Conservation (phyloP, 2,113 vertebrate genomes). For the Sarotherodon lohbergeri region DNA sequence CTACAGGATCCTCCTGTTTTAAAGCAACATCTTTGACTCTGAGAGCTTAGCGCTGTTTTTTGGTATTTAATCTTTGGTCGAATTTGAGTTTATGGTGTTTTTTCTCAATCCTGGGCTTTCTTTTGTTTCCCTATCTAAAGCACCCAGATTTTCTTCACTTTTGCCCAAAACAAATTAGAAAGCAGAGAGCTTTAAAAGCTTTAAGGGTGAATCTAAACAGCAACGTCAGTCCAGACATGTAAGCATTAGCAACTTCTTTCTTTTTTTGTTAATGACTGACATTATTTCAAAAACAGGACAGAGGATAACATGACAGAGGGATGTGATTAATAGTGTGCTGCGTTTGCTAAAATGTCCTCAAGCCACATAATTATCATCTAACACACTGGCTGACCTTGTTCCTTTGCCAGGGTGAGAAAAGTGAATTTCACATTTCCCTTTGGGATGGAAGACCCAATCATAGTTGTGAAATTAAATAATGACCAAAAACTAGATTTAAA, state of each 20-base stretch:
- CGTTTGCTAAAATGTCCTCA: background rate
- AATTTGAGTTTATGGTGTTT: background rate
- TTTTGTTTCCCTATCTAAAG: background rate
- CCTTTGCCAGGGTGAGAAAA: background rate
- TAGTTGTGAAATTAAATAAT: conserved; percentile 6
- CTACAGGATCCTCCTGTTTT: background rate
- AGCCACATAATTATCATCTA: conserved; percentile 14
- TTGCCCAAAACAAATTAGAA: background rate
- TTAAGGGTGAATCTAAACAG: background rate
- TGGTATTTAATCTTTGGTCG: background rate
- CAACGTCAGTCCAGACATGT: background rate
- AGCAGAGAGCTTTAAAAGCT: background rate
- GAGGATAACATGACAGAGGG: background rate
- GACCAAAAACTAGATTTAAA: background rate
- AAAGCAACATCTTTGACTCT: background rate
- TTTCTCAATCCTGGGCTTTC: background rate
- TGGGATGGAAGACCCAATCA: conserved; percentile 1
- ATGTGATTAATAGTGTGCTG: background rate
- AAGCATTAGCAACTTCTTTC: background rate
- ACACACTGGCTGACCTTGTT: background rate
- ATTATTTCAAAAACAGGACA: background rate
- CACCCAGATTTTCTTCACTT: background rate
- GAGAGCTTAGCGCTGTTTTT: background rate
- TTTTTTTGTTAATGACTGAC: background rate
- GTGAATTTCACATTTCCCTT: background rate